Percentiles rank a stretch among this genome's conserved stretches.
These are phyloP conservation scores for Neoseiulus cucumeris DNA, from an alignment of 1,140 invertebrate species.

Conservation along the genomic window DNA sequence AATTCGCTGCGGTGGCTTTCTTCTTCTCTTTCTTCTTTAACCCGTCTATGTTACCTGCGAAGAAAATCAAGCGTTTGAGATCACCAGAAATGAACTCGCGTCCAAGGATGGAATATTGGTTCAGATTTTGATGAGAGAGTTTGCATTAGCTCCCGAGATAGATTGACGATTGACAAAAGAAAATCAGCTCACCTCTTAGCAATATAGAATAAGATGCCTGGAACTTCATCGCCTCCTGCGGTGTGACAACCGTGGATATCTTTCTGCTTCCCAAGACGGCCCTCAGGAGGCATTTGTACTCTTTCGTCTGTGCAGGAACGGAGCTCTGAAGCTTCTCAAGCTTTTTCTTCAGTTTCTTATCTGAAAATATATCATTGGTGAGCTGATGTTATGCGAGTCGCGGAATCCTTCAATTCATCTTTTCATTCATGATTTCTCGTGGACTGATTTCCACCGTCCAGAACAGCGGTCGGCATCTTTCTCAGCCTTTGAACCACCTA, in stretches of 20 bases:
- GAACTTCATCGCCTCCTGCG: constrained; percentile 11
- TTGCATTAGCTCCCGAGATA: no score
- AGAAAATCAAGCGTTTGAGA: constrained; percentile 5
- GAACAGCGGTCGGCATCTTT: neutral
- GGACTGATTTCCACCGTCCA: neutral
- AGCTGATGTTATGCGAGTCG: neutral
- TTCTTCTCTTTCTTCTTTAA: constrained; percentile 17
- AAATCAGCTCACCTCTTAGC: constrained; percentile 17
- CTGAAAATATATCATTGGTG: constrained; percentile 19
- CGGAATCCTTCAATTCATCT: neutral
- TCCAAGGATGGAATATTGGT: no score
- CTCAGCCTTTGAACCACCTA: no score
- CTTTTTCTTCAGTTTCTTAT: constrained; percentile 27
- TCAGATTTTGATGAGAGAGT: no score
- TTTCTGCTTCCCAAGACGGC: constrained; percentile 28
- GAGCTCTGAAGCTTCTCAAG: neutral
- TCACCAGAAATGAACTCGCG: no score
- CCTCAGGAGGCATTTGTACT: constrained; percentile 29
- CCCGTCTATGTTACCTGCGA: constrained; percentile 16
- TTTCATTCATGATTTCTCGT: neutral
- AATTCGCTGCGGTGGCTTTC: neutral
- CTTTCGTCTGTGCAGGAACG: constrained; percentile 17
- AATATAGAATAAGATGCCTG: constrained; percentile 17
- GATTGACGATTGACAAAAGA: no score
- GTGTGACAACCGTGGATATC: constrained; percentile 28